Conservation (phyloP, 2,797 vertebrate genomes). For the Poliocrania exsul region DNA sequence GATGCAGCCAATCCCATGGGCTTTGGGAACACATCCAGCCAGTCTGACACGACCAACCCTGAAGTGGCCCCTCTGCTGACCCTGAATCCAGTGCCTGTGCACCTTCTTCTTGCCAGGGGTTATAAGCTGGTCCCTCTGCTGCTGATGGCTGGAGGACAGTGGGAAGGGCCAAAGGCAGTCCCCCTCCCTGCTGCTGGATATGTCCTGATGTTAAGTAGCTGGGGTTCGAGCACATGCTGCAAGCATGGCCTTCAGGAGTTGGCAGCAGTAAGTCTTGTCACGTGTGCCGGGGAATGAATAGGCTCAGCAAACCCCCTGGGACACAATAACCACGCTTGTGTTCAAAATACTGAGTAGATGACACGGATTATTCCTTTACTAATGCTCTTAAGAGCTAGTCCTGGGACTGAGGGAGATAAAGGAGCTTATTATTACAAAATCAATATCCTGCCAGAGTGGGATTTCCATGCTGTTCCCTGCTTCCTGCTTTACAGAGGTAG, state of each 20-base stretch:
- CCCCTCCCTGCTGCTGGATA: background rate
- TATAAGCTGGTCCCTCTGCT: fast-evolving
- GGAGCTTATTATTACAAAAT: constrained; percentile 40
- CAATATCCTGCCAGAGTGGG: background rate
- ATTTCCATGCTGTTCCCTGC: background rate
- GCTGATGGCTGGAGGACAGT: fast-evolving
- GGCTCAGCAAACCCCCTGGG: background rate
- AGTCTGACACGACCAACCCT: fast-evolving
- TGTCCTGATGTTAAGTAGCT: fast-evolving
- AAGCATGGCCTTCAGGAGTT: background rate
- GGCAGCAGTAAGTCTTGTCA: background rate
- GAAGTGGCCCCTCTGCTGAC: background rate
- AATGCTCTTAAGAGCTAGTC: constrained; percentile 52
- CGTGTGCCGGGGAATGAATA: background rate
- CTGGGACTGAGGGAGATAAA: background rate
- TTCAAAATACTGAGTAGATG: constrained; percentile 38
- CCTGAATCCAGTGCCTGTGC: fast-evolving
- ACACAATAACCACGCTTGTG: background rate
- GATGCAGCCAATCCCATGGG: background rate
- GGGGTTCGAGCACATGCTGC: background rate
- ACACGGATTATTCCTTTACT: constrained; percentile 30
- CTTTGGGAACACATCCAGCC: fast-evolving
- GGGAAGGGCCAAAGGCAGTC: background rate
- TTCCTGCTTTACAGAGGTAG: background rate
- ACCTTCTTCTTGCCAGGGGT: background rate